Base-by-base conservation (phyloP, 2,797 vertebrate genomes). In the Pantherophis vulpinus region DNA sequence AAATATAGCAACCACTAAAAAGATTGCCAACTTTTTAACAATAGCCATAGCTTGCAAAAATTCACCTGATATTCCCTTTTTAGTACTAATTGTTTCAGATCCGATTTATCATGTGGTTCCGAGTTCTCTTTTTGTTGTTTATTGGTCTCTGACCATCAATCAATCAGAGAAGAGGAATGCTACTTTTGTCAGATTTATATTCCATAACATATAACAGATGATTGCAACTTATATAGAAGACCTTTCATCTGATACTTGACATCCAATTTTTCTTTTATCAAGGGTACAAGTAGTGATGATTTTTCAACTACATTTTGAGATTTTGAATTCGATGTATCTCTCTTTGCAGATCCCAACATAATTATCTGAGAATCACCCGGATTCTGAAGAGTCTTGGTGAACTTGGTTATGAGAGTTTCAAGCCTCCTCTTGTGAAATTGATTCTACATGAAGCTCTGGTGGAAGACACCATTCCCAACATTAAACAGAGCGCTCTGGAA, bases 361-460 rank as follows among this genome's bases (percentile, higher is more conserved):
- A 99, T 98, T 99, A 99, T 97, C 98, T 99, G 96, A 98, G 99
- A 94, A 99, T 99, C 97, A 99, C 99, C 3, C 98, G 99, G 59
- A 99, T 99, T 97, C 98, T 99, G 94, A 99, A 99, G 98, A 99
- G 99, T 90, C 98, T 99, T 63, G 99, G 99, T 0, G 99, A 99
- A 94, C 98, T 99, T 55, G 99, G 99, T 94, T 99, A 99, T 42
- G 99, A 99, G 97, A 98, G 98, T 95, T 99, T 99, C 97, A 99
- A 99, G 96, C 98, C 98, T 91, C 99, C 99, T 0, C 98, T 99
- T 94, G 99, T 99, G 86, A 98, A 97, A 79, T 98, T 99, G 90
- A 98, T 99, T 96, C 98, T 99, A 93, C 98, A 99, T 11, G 99
- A 99, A 97, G 98, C 99, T 25, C 98, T 99, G 93, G 98, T 98